Percentiles rank a stretch among this genome's conserved stretches.
These are phyloP conservation scores for Eurystomus gularis DNA, from an alignment of 2,113 vertebrate genomes.

Conservation along the genomic window DNA sequence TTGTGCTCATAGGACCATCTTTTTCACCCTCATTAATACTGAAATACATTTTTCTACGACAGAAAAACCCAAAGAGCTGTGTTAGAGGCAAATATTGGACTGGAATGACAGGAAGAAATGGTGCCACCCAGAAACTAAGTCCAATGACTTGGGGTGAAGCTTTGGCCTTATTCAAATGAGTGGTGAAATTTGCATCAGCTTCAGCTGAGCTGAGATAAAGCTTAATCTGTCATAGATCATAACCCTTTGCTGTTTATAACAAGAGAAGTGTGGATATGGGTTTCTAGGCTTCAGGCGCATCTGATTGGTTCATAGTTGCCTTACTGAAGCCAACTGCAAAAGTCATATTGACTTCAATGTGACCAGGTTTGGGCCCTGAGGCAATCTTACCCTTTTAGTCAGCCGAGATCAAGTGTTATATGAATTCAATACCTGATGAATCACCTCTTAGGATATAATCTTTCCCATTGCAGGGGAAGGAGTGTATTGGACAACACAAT, in stretches of 20 bases:
- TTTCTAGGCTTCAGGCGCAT: constrained; percentile 30
- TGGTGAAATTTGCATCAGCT: neutral
- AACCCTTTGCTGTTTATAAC: neutral
- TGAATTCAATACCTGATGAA: constrained; percentile 12
- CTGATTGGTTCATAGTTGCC: neutral
- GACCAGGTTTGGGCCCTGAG: neutral
- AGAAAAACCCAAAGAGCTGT: neutral
- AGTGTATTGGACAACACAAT: neutral
- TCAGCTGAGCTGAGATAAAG: neutral
- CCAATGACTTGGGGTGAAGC: neutral
- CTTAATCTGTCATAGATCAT: neutral
- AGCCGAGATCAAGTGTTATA: neutral
- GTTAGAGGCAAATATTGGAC: neutral
- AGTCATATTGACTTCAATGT: neutral
- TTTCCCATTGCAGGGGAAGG: neutral
- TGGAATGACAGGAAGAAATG: neutral
- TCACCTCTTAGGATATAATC: neutral
- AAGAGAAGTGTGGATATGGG: neutral
- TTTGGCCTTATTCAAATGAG: constrained; percentile 6
- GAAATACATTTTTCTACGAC: neutral
- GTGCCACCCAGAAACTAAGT: neutral
- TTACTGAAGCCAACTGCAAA: neutral
- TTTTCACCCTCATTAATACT: neutral
- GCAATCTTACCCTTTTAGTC: neutral
- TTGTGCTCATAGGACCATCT: neutral